Evolutionary conservation across 2,797 vertebrate genomes (phyloP), one percentile per base, ranked within the genome.

Genomic region (Macrochelys suwanniensis): DNA sequence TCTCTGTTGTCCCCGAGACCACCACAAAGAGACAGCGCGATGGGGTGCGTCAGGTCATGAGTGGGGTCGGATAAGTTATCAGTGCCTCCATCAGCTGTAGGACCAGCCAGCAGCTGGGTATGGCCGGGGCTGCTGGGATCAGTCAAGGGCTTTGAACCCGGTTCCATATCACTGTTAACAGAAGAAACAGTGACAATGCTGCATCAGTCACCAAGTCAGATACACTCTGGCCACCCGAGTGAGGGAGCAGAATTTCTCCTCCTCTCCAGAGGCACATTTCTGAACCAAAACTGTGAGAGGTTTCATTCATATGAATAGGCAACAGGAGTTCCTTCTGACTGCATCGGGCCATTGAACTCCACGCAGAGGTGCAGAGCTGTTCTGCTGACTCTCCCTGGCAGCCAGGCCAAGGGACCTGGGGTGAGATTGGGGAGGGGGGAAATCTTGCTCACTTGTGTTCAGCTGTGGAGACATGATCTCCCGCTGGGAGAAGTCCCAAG

Each of bases 21-120:
- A 50, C 99, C 99, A 0, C 99, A 99, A 57, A 99, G 98, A 1
- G 99, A 99, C 97, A 99, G 98, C 23, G 98, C 98, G 82, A 98
- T 37, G 0, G 98, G 59, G 0, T 99, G 98, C 97, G 97, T 96
- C 7, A 82, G 79, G 89, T 98, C 98, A 1, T 90, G 93, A 47
- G 96, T 87, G 2, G 98, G 97, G 88, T 99, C 99, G 0, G 85
- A 97, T 88, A 98, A 92, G 81, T 97, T 98, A 53, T 98, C 97
- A 0, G 98, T 97, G 4, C 92, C 98, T 45, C 98, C 98, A 96
- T 98, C 98, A 95, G 98, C 94, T 76, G 98, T 94, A 54, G 94
- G 95, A 19, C 96, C 97, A 42, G 97, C 97, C 49, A 98, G 97
- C 5, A 98, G 98, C 93, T 97, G 98, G 86, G 98, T 98, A 13